phyloP scores from a whole-genome alignment of 2,797 vertebrate species.

The Scolopax bukidnonensis region DNA sequence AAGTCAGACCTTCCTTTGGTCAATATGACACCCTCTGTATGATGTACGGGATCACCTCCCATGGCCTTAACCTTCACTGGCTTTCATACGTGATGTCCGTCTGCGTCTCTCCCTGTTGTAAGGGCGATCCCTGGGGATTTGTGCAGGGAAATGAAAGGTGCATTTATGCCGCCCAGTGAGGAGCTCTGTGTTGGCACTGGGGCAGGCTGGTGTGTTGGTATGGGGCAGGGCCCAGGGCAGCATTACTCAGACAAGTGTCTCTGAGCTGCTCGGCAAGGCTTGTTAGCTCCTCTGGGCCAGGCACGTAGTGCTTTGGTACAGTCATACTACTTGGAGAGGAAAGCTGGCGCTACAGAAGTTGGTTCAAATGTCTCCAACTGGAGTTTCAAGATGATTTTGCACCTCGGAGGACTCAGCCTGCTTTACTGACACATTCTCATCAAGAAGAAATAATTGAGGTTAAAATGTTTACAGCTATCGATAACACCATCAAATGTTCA shows the following conservation, averaged over 20 bases:
- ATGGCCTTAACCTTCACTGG: not conserved
- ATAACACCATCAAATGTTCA: not conserved
- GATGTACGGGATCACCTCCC: not conserved
- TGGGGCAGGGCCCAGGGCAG: not conserved
- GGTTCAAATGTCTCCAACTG: not conserved
- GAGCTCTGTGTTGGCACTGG: not conserved
- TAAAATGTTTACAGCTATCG: not conserved
- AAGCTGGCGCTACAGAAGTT: not conserved
- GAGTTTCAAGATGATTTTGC: not conserved
- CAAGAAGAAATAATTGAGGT: not conserved
- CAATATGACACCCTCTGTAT: not conserved
- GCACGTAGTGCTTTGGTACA: accelerated
- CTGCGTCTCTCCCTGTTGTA: not conserved
- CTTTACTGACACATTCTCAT: not conserved
- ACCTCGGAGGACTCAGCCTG: not conserved
- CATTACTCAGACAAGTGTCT: not conserved
- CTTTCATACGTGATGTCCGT: not conserved
- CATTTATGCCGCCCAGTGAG: not conserved
- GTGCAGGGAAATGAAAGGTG: not conserved
- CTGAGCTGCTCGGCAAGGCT: not conserved
- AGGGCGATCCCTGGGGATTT: not conserved
- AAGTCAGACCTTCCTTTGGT: not conserved
- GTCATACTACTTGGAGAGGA: not conserved
- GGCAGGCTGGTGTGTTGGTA: not conserved
- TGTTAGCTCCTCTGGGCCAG: not conserved